Conservation (phyloP, 2,113 vertebrate species). For the Gallinago media region DNA sequence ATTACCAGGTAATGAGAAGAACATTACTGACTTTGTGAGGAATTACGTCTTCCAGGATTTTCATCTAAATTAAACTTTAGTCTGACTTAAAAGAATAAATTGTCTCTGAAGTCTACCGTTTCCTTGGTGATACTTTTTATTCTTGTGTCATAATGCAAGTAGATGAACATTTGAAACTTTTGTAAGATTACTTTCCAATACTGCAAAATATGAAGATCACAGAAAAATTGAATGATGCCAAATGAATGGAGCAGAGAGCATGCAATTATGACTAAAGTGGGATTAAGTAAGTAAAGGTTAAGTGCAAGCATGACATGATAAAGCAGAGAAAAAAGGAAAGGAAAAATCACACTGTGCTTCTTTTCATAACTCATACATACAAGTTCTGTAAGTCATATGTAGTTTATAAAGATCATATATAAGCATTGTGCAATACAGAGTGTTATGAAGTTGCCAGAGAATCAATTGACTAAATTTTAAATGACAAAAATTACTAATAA, state of each 20-base stretch:
- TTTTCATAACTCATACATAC: background rate
- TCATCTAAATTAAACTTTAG: conserved; percentile 74
- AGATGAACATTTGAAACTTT: conserved; percentile 49
- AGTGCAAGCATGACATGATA: background rate
- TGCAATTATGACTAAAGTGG: conserved; percentile 35
- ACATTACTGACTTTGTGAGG: conserved; percentile 68
- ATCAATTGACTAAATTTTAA: background rate
- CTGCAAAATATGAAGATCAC: conserved; percentile 20
- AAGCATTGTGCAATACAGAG: background rate
- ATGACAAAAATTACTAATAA: background rate
- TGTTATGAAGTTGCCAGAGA: background rate
- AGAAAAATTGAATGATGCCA: conserved; percentile 35
- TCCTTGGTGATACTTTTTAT: conserved; percentile 69
- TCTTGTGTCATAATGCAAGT: conserved; percentile 15
- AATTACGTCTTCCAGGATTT: conserved; percentile 72
- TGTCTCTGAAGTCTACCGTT: conserved; percentile 57
- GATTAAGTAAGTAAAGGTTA: conserved; percentile 61
- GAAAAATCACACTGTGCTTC: background rate
- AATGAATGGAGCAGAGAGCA: conserved; percentile 10
- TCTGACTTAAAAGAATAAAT: conserved; percentile 73
- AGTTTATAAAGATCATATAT: background rate
- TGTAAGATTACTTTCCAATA: conserved; percentile 30
- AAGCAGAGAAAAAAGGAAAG: background rate
- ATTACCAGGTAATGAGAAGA: conserved; percentile 71
- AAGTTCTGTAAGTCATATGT: background rate